Percentiles rank a stretch among this genome's conserved stretches.
Conservation (phyloP, 2,888 invertebrate genomes). For the Chelonus formosanus region DNA sequence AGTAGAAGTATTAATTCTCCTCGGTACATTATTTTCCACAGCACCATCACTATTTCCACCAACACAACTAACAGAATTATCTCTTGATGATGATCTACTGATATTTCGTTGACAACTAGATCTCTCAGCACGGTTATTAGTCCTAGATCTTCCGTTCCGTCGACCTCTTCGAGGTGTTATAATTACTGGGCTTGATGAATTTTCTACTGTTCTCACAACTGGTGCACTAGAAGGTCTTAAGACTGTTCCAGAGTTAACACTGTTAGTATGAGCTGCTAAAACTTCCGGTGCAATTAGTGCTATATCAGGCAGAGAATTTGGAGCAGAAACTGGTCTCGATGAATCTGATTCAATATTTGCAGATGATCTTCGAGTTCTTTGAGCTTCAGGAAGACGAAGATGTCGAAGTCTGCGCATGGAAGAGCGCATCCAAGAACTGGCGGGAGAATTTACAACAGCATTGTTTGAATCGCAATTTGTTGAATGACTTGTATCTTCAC, state of each 20-base stretch:
- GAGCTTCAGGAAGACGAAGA: conserved; percentile 64
- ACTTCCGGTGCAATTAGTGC: conserved; percentile 60
- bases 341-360: conserved; percentile 29
- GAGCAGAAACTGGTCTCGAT: conserved; percentile 42
- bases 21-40: conserved; percentile 60
- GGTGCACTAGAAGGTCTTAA: conserved; percentile 57
- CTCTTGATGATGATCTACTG: conserved; percentile 20
- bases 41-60: conserved; percentile 18
- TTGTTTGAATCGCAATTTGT: conserved; percentile 4
- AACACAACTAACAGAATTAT: conserved; percentile 27
- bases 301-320: conserved; percentile 57
- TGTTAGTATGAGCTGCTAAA: conserved; percentile 59
- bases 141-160: conserved; percentile 33
- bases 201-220: conserved; percentile 33
- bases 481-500: no score
- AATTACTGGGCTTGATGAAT: conserved; percentile 20
- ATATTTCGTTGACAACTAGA: conserved; percentile 21
- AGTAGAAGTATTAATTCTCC: conserved; percentile 40
- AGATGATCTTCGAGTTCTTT: conserved; percentile 18
- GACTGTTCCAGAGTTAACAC: conserved; percentile 43
- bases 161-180: conserved; percentile 40
- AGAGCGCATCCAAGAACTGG: conserved; percentile 67
- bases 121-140: conserved; percentile 28
- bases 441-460: conserved; percentile 44
- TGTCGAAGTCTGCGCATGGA: conserved; percentile 70